Conservation (phyloP, 2,888 invertebrate species). For the Dendrolimus houi region DNA sequence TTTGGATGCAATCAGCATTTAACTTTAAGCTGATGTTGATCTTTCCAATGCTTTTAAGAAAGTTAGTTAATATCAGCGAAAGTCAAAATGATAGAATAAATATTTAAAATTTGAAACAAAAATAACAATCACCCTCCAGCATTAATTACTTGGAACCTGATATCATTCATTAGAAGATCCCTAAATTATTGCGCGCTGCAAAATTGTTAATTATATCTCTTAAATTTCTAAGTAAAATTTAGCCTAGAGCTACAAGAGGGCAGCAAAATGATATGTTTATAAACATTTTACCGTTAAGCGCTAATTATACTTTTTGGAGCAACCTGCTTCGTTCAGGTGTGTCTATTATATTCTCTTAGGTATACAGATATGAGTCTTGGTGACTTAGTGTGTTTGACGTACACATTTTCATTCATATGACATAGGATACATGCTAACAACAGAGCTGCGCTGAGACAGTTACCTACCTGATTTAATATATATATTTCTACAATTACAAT, state of each 20-base stretch:
- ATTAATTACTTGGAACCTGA: constrained; percentile 71
- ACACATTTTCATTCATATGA: no score
- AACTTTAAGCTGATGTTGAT: constrained; percentile 1
- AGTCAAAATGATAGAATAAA: constrained; percentile 7
- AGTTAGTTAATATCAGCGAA: background rate
- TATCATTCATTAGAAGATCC: constrained; percentile 71
- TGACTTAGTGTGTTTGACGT: no score
- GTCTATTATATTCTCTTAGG: no score
- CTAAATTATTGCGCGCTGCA: constrained; percentile 70
- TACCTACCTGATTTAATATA: no score
- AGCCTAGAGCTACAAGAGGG: constrained; percentile 56
- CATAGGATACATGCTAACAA: no score
- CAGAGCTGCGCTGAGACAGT: no score
- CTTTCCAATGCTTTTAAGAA: constrained; percentile 11
- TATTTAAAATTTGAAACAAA: constrained; percentile 38
- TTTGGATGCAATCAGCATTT: no score
- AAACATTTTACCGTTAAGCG: constrained; percentile 66
- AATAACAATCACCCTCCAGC: constrained; percentile 58
- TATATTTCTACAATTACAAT: no score
- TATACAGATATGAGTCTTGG: no score
- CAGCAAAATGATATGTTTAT: constrained; percentile 74
- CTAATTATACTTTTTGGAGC: constrained; percentile 50
- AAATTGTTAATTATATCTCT: constrained; percentile 77
- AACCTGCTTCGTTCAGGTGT: background rate
- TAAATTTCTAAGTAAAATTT: constrained; percentile 74